These are phyloP conservation scores for Scaptomyza tumidula DNA, from an alignment of 2,888 invertebrate species.

Conservation along the genomic window DNA sequence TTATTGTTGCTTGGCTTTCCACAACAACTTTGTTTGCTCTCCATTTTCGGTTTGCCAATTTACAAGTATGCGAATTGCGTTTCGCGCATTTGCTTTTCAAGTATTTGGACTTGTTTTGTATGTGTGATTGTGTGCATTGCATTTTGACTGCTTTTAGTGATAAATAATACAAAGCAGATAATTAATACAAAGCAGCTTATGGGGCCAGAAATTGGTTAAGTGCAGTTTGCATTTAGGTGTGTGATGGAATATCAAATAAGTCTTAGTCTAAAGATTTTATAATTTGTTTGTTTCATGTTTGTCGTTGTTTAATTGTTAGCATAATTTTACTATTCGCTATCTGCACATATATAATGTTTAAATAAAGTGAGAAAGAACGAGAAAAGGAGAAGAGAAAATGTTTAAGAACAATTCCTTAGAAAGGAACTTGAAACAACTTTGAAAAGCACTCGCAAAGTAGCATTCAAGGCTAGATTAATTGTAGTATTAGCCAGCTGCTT, in stretches of 20 bases:
- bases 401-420: not conserved
- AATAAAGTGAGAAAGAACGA: no score
- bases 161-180: slow-evolving; percentile 7
- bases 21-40: slow-evolving; percentile 12
- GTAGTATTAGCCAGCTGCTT: slow-evolving; percentile 3
- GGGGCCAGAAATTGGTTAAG: not conserved
- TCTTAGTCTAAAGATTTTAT: no score
- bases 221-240: not conserved
- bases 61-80: slow-evolving; percentile 9
- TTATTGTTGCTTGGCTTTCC: slow-evolving; percentile 31
- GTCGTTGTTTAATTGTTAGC: no score
- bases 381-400: no score
- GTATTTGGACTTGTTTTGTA: not conserved
- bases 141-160: slow-evolving; percentile 5
- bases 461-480: slow-evolving; percentile 7
- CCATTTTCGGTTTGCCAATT: slow-evolving; percentile 8
- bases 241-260: no score
- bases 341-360: no score
- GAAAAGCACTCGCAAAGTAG: not conserved
- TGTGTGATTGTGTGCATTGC: not conserved
- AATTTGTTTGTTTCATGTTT: no score
- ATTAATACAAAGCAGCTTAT: not conserved
- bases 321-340: no score
- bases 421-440: not conserved
- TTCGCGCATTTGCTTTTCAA: slow-evolving; percentile 16